Base-by-base conservation (phyloP, 2,888 invertebrate genomes). In the Dolomedes plantarius region DNA sequence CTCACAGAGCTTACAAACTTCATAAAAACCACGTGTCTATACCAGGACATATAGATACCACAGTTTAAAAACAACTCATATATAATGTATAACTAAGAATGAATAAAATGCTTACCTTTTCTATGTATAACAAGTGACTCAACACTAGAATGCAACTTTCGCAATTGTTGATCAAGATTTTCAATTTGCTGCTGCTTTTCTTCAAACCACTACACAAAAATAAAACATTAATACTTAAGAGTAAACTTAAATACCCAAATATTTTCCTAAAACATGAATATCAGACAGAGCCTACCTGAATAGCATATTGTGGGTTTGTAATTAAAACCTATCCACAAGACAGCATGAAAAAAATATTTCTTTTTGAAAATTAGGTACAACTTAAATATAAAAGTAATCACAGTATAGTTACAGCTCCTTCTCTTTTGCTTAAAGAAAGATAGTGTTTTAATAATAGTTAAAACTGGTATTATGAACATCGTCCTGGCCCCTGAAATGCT, bases 141-240 rank as follows among this genome's bases (percentile, higher is more conserved):
- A 86, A 98, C 94, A 89, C 96, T 96, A 36, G 94, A 93, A 91
- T 96, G 96, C 73, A 98, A 92, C 89, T 97, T 96, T 65, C 96
- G 94, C 80, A 99, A 93, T 90, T 98, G 97, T 23, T 94, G 93
- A 91, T 99, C 98, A 29, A 99, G 93, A 46, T 95, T 95, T 90
- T 99, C 98, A 62, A 99, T 94, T 91, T 98, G 97, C 6, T 94
- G 94, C 31, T 96, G 94, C 90, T 97, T 97, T 91, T 99, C 98
- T 91, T 99, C 98, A 92, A 99, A 99, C 99, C 99, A 99, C 97
- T 98, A 90, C 28, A 92, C 28, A 92, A 92, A 88, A 74, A 86
- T 74, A 71, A 23, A 3, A 28, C 27, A 27, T 1, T 32, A 19
- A 68, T n/a, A 27, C 9, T 62, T 32, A 73, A 32, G 56, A 3